Conservation (phyloP, 2,888 invertebrate species). For the Eutolmus rufibarbis region DNA sequence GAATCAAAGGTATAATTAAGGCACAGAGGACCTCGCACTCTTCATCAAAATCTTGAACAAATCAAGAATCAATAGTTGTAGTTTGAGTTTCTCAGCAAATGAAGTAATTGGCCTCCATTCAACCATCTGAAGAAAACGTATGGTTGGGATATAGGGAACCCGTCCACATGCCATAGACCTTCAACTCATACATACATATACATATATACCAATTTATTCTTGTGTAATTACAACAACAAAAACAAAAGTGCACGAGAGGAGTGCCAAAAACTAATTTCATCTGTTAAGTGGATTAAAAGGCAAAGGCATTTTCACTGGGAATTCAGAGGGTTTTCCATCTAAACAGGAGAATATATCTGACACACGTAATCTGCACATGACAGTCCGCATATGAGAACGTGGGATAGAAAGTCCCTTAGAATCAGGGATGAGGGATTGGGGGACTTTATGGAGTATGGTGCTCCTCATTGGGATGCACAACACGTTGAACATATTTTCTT, state of each 20-base stretch:
- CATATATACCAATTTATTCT: background rate
- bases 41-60: background rate
- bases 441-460: background rate
- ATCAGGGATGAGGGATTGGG: background rate
- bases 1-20: background rate
- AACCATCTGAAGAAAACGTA: background rate
- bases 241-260: background rate
- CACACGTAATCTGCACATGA: constrained; percentile 37
- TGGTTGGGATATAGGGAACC: background rate
- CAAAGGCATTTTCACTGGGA: background rate
- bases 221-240: background rate
- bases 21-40: background rate
- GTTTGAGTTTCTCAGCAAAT: background rate
- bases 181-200: background rate
- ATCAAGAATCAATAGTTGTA: background rate
- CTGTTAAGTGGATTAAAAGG: background rate
- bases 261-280: background rate
- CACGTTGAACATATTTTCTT: constrained; percentile 38
- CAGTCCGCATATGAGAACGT: constrained; percentile 37
- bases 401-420: background rate
- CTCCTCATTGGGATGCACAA: constrained; percentile 20
- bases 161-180: background rate
- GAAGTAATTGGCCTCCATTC: background rate
- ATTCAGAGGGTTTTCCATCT: background rate
- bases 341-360: constrained; percentile 22